Conservation (phyloP, 92 coral and sea anemone genomes). For the Epizoanthus rinbou region DNA sequence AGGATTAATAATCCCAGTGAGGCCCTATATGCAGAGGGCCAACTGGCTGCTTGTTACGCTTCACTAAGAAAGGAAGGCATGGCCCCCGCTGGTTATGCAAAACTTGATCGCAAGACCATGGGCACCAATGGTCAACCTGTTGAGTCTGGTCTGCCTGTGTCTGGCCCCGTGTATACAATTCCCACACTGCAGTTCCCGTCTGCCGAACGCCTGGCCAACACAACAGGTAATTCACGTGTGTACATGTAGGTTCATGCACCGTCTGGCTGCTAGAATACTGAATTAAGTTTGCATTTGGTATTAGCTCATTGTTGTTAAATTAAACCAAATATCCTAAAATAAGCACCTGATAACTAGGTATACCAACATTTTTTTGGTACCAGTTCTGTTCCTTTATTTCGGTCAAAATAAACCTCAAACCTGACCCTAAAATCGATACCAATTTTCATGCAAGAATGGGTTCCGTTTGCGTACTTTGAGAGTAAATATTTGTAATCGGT, state of each 20-base stretch:
- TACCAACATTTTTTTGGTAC: no score
- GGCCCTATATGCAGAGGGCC: constrained; percentile 39
- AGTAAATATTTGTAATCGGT: no score
- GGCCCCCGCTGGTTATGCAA: constrained; percentile 14
- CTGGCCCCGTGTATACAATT: constrained; percentile 32
- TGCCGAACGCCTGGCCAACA: background rate
- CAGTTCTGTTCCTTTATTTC: no score
- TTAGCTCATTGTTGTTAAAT: no score
- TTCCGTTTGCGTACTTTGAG: no score
- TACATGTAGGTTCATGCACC: background rate
- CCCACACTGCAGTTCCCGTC: constrained; percentile 15
- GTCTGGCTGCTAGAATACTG: no score
- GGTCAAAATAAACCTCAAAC: no score
- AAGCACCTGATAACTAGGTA: no score
- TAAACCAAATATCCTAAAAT: no score
- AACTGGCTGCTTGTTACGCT: constrained; percentile 6
- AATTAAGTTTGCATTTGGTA: no score
- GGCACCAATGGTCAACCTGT: background rate
- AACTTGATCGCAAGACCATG: constrained; percentile 33
- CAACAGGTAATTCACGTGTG: constrained; percentile 2
- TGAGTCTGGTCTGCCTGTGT: background rate
- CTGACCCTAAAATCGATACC: no score
- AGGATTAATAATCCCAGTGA: background rate
- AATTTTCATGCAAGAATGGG: no score
- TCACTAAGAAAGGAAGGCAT: constrained; percentile 11